phyloP scores from a whole-genome alignment of 2,797 vertebrate genomes.

The Semotilus atromaculatus region DNA sequence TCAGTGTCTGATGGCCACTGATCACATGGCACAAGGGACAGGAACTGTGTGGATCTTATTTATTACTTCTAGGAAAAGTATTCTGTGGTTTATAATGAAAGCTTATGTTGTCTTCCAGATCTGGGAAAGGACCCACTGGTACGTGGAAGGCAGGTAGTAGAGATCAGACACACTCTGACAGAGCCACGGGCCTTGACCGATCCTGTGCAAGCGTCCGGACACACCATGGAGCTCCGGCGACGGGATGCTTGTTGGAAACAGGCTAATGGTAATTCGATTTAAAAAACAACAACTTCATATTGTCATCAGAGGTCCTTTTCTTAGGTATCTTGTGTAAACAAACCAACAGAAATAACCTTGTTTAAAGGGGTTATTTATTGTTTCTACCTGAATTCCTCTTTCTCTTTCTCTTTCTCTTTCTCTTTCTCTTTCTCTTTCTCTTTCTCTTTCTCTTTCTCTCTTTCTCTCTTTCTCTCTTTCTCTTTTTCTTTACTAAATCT shows the following conservation, averaged over 20 bases:
- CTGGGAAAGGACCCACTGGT: slow-evolving; percentile 84
- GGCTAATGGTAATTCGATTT: slow-evolving; percentile 70
- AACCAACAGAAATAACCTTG: background rate
- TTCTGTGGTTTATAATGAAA: background rate
- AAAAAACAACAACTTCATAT: background rate
- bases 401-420: too few species aligned
- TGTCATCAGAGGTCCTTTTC: background rate
- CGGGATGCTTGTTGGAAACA: slow-evolving; percentile 78
- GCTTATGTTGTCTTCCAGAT: slow-evolving; percentile 70
- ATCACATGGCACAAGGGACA: background rate
- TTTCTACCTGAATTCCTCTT: background rate
- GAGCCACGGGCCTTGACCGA: slow-evolving; percentile 86
- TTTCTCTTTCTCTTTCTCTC: too few species aligned
- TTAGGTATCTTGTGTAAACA: slow-evolving; percentile 42
- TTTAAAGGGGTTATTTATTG: too few species aligned
- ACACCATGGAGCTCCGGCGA: slow-evolving; percentile 69
- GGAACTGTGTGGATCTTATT: background rate
- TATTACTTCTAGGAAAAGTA: background rate
- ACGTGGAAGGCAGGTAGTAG: slow-evolving; percentile 86
- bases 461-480: too few species aligned
- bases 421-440: too few species aligned
- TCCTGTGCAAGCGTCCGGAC: slow-evolving; percentile 72
- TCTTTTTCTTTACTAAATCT: too few species aligned
- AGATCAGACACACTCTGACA: slow-evolving; percentile 88
- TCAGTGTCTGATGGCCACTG: background rate